phyloP scores from a whole-genome alignment of 2,888 invertebrate genomes.

The Agrochola litura region DNA sequence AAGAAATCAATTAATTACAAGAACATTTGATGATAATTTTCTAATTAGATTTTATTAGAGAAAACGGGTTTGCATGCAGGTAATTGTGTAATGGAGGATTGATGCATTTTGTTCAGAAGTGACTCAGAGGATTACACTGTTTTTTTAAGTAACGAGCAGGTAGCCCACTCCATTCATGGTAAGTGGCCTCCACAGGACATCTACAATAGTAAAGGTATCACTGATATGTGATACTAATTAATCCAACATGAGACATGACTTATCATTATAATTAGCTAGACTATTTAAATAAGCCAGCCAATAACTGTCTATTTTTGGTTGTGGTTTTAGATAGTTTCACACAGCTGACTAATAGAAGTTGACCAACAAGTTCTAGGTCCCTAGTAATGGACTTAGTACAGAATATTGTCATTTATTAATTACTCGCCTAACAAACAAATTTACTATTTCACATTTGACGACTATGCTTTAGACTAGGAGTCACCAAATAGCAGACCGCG shows the following conservation, averaged over 20 bases:
- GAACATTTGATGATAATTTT: conserved; percentile 23
- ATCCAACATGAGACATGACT: not conserved
- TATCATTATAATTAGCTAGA: not conserved
- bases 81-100: conserved; percentile 14
- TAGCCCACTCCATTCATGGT: not conserved
- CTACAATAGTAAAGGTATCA: not conserved
- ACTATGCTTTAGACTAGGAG: not conserved
- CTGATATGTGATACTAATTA: not conserved
- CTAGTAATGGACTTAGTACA: too few relatives aligned
- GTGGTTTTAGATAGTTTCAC: not conserved
- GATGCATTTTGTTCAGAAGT: conserved; percentile 5
- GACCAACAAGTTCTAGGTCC: not conserved
- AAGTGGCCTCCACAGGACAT: not conserved
- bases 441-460: not conserved
- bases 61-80: conserved; percentile 23
- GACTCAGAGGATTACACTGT: not conserved
- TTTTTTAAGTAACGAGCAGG: not conserved
- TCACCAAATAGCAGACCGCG: too few relatives aligned
- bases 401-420: not conserved
- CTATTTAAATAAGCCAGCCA: not conserved
- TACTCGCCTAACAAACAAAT: not conserved
- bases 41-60: conserved; percentile 11
- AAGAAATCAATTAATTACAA: not conserved
- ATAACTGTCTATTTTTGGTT: not conserved
- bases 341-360: not conserved